Base-by-base conservation (phyloP, 2,888 invertebrate genomes). In the Andrena chrysosceles region DNA sequence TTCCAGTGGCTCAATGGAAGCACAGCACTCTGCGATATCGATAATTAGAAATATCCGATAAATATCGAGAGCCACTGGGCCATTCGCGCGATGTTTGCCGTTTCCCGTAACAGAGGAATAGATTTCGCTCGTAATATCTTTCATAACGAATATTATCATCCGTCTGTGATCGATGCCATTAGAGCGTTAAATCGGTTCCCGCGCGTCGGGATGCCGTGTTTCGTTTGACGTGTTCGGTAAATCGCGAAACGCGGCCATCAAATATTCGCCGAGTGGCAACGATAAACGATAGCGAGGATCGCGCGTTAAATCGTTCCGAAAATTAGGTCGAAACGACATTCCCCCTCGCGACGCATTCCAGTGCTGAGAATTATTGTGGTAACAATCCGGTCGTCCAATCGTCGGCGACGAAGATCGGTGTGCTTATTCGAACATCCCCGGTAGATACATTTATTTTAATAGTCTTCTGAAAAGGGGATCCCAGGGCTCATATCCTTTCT, bases 251-350 rank as follows among this genome's bases (percentile, higher is more conserved):
- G 33, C 20, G 26, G 64, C 63, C 23, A 59, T 75, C 63, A 63
- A 63, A 79, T 62, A 63, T 54, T 64, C 23, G 2, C 23, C 6
- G 35, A 52, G 60, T 42, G 35, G 16, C 48, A 54, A 56, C 66
- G 71, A 77, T 52, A 20, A 52, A 72, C 72, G 64, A 72, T 72
- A 54, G 64, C 48, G 35, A 63, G 13, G 48, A 59, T 48, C 63
- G 48, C 63, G 29, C 48, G 48, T 77, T 69, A 78, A 78, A 79
- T 77, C 77, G 69, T 26, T 10, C 16, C 23, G 68, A 54, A 76
- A 79, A 77, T 76, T 77, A 42, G 69, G 77, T 69, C 77, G 54
- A 10, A 63, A 48, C 54, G 23, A 56, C 68, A 31, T 77, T 69
- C 69, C 68, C 68, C 23, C 16, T 26, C 31, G 48, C 35, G 64